Conservation (phyloP, 2,113 vertebrate species). For the Apus apus region DNA sequence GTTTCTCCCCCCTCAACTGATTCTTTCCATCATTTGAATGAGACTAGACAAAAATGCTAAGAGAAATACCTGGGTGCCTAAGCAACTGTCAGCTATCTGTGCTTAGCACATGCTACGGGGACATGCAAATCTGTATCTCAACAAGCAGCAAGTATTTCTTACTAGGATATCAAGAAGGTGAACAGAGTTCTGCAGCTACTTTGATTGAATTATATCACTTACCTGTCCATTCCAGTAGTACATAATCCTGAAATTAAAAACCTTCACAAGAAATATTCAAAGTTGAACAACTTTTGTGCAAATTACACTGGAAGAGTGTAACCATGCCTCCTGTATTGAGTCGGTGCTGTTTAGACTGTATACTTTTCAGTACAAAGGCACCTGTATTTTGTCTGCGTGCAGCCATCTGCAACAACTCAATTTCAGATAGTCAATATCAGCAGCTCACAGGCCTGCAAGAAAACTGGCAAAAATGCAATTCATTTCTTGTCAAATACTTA, state of each 20-base stretch:
- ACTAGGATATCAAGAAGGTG: background rate
- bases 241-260: background rate
- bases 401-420: background rate
- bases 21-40: background rate
- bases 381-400: background rate
- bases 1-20: background rate
- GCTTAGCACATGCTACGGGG: background rate
- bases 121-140: background rate
- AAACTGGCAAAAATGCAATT: background rate
- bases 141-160: background rate
- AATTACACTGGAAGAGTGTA: background rate
- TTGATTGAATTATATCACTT: background rate
- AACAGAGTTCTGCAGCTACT: background rate
- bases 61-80: background rate
- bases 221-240: background rate
- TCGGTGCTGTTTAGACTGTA: background rate
- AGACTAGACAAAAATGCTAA: background rate
- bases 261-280: background rate
- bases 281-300: background rate
- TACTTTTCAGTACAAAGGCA: background rate
- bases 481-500: background rate
- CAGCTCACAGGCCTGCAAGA: background rate
- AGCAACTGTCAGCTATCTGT: background rate
- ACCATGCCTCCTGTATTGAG: background rate
- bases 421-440: conserved; percentile 29